These are phyloP conservation scores for Echinometra lucunter DNA, from an alignment of 53 echinoderm and acorn worm genomes.

Conservation along the genomic window DNA sequence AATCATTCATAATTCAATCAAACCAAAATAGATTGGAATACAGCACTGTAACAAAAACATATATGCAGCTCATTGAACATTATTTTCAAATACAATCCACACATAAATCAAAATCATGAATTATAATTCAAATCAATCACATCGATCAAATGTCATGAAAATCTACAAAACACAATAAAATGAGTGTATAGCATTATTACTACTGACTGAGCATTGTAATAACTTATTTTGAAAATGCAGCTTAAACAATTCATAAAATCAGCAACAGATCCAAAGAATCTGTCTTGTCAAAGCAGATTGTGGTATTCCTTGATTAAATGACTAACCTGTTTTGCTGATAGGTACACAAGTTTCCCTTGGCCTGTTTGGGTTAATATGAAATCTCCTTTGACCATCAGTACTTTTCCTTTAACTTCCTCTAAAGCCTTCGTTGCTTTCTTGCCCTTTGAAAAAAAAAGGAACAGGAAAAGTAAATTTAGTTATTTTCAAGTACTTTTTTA, in stretches of 20 bases:
- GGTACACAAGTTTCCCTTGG: constrained; percentile 72
- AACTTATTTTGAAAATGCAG: no score
- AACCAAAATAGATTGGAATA: neutral
- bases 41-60: neutral
- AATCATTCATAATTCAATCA: neutral
- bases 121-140: no score
- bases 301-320: neutral
- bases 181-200: no score
- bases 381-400: constrained; percentile 31
- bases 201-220: no score
- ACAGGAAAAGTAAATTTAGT: neutral
- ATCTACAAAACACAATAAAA: no score
- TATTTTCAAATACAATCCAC: neutral
- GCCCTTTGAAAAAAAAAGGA: neutral
- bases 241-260: no score
- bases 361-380: constrained; percentile 70
- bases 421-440: neutral
- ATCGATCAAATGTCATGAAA: no score
- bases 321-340: constrained; percentile 83
- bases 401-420: constrained; percentile 30
- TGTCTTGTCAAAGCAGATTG: no score
- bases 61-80: neutral
- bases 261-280: no score
- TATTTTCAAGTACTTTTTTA: no score
- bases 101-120: neutral